phyloP scores from a whole-genome alignment of 2,888 invertebrate genomes.

The Heliconius hortense region DNA sequence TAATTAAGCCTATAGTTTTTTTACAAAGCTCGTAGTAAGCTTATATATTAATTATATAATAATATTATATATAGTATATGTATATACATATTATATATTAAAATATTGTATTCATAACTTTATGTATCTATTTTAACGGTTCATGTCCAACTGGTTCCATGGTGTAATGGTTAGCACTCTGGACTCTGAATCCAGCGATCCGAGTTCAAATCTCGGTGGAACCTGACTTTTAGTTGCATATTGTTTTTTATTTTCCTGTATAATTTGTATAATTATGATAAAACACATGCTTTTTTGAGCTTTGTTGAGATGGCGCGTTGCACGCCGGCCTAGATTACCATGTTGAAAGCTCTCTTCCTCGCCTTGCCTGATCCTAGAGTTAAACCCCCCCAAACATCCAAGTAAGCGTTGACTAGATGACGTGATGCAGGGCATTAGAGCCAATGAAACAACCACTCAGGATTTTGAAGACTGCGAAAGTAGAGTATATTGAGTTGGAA shows the following conservation, averaged over 20 bases:
- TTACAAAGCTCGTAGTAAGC: no score
- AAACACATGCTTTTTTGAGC: no score
- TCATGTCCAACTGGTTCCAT: slow-evolving; percentile 68
- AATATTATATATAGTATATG: not conserved
- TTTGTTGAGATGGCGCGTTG: no score
- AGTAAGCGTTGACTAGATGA: not conserved
- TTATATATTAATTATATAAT: not conserved
- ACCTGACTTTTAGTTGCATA: slow-evolving; percentile 63
- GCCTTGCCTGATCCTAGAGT: no score
- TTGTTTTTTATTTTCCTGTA: not conserved
- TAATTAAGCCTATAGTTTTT: not conserved
- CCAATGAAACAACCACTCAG: not conserved
- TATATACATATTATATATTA: not conserved
- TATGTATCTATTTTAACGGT: not conserved
- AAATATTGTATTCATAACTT: not conserved
- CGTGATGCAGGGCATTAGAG: not conserved
- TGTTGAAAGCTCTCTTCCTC: no score
- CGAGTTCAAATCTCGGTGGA: slow-evolving; percentile 91
- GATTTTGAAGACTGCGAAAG: not conserved
- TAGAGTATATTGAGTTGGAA: not conserved
- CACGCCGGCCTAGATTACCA: no score
- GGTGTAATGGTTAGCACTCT: slow-evolving; percentile 86
- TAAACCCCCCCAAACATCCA: no score
- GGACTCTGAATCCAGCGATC: slow-evolving; percentile 88
- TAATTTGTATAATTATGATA: no score